Conservation (phyloP, 2,113 vertebrate genomes). For the Corythoichthys intestinalis region DNA sequence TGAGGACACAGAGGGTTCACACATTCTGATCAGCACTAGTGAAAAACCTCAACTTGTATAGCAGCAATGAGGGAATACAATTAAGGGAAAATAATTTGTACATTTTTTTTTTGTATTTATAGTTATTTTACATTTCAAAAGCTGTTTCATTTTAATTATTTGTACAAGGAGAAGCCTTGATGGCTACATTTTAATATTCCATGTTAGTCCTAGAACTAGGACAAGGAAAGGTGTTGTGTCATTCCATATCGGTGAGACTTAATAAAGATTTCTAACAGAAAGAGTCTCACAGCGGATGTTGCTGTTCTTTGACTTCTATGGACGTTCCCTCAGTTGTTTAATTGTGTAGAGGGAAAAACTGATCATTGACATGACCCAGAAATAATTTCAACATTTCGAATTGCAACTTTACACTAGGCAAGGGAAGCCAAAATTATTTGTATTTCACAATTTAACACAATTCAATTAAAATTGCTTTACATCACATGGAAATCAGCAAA, state of each 20-base stretch:
- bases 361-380: too few relatives aligned
- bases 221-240: conserved; percentile 70
- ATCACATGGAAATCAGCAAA: too few relatives aligned
- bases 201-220: conserved; percentile 70
- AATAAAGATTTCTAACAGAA: conserved; percentile 64
- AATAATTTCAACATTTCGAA: too few relatives aligned
- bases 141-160: conserved; percentile 89
- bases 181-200: conserved; percentile 82
- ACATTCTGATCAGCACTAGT: conserved; percentile 59
- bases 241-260: conserved; percentile 75
- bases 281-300: conserved; percentile 2
- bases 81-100: conserved; percentile 65
- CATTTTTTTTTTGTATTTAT: conserved; percentile 76
- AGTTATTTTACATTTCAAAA: conserved; percentile 76
- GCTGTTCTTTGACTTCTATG: conserved; percentile 2
- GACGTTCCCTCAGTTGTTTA: too few relatives aligned
- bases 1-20: conserved; percentile 60
- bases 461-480: too few relatives aligned
- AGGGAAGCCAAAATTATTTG: too few relatives aligned
- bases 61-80: conserved; percentile 37
- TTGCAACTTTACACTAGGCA: too few relatives aligned
- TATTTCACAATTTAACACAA: too few relatives aligned
- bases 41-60: conserved; percentile 67
- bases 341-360: too few relatives aligned
- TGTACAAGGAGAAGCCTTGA: conserved; percentile 90